Conservation (phyloP, 2,888 invertebrate genomes). For the Hermaeophaga mercurialis region DNA sequence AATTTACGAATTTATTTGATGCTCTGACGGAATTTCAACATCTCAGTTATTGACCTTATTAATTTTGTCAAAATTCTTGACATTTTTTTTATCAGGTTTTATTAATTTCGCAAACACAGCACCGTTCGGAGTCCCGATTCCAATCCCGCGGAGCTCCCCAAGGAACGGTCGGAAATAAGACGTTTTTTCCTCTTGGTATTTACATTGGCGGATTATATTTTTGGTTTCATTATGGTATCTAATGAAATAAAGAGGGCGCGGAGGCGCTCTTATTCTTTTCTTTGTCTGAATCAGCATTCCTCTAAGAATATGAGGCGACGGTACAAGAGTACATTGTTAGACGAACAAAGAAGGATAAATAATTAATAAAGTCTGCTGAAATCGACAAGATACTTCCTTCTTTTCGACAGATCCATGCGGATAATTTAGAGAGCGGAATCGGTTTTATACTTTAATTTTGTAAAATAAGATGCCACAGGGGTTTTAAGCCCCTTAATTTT, state of each 20-base stretch:
- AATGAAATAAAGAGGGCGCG: conserved; percentile 12
- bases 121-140: conserved; percentile 1
- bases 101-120: conserved; percentile 20
- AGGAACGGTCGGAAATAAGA: conserved; percentile 12
- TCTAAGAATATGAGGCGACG: neutral
- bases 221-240: conserved; percentile 22
- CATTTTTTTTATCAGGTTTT: conserved; percentile 5
- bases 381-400: neutral
- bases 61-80: conserved; percentile 7
- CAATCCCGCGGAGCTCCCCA: neutral
- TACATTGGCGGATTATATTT: conserved; percentile 25
- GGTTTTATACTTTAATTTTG: no score
- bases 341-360: conserved; percentile 8
- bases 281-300: conserved; percentile 11
- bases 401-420: no score
- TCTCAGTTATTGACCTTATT: no score
- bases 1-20: no score
- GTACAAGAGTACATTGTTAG: neutral
- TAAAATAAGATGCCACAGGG: no score
- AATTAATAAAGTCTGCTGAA: conserved; percentile 4
- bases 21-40: no score
- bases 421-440: no score
- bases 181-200: conserved; percentile 22
- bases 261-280: neutral
- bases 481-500: no score